A percentile compares a stretch with the other conserved stretches of the same genome.
These are phyloP conservation scores for Leptestheria dahalacensis DNA, from an alignment of 1,140 invertebrate species.

Conservation along the genomic window DNA sequence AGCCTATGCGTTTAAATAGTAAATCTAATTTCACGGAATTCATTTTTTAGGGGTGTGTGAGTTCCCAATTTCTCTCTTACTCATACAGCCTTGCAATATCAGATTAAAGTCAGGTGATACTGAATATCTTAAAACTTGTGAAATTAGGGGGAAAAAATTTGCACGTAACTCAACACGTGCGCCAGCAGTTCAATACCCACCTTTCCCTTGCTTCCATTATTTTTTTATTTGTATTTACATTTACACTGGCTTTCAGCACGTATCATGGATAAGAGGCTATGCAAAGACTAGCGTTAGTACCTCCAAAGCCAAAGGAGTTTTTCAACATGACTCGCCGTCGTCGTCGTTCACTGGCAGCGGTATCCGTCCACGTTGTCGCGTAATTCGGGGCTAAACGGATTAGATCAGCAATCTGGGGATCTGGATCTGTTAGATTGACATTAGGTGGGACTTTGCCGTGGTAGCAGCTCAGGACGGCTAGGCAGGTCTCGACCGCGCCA, in stretches of 20 bases:
- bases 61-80: no score
- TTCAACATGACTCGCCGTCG: slow-evolving; percentile 62
- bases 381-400: slow-evolving; percentile 28
- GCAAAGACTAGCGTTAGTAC: slow-evolving; percentile 86
- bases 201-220: background rate
- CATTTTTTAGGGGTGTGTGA: no score
- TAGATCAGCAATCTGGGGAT: slow-evolving; percentile 25
- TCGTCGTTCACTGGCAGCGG: slow-evolving; percentile 16
- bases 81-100: no score
- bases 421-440: slow-evolving; percentile 65
- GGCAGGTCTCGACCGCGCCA: slow-evolving; percentile 77
- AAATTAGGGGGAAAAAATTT: no score
- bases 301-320: slow-evolving; percentile 98
- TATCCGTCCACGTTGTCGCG: slow-evolving; percentile 39
- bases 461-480: slow-evolving; percentile 64
- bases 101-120: no score
- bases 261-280: slow-evolving; percentile 29
- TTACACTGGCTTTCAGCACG: no score
- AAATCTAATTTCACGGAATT: no score
- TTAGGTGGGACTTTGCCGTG: slow-evolving; percentile 68
- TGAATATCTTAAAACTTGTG: no score
- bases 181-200: no score
- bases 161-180: no score
- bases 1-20: no score
- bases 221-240: background rate